Evolutionary conservation across 2,888 invertebrate species (phyloP).

Genomic region (Lysandra coridon): DNA sequence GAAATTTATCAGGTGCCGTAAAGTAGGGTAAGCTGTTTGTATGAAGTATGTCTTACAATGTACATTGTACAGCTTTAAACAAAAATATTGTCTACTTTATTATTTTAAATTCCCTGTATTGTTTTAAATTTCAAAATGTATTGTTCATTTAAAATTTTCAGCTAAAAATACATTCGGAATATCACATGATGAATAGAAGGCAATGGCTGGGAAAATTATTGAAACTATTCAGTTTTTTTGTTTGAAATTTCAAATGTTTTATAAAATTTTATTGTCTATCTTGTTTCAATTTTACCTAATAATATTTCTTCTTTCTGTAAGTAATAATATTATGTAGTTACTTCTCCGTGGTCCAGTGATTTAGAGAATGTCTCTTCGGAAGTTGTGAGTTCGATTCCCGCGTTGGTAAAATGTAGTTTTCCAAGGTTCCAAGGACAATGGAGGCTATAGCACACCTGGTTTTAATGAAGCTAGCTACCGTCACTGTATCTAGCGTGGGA

Average conservation of each 20-base stretch:
- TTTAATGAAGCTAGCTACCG: no score
- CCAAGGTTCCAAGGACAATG: no score
- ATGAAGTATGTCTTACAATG: conserved; percentile 15
- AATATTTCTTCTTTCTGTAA: no score
- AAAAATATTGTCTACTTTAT: not conserved
- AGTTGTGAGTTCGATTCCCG: no score
- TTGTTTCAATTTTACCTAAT: no score
- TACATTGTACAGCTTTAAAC: conserved; percentile 12
- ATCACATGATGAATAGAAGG: not conserved
- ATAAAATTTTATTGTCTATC: not conserved
- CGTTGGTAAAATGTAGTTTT: no score
- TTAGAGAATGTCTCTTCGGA: no score
- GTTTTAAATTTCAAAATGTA: not conserved
- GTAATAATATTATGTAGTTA: no score
- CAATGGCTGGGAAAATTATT: not conserved
- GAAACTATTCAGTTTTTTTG: not conserved
- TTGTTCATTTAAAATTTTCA: not conserved
- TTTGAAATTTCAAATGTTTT: not conserved
- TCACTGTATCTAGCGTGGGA: no score
- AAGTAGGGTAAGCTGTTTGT: conserved; percentile 1
- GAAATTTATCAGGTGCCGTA: conserved; percentile 26
- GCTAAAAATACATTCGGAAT: not conserved
- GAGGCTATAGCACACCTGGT: no score
- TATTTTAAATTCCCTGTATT: conserved; percentile 1
- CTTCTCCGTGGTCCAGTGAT: no score